Conservation (phyloP, 2,113 vertebrate genomes). For the Ctenomys sociabilis region DNA sequence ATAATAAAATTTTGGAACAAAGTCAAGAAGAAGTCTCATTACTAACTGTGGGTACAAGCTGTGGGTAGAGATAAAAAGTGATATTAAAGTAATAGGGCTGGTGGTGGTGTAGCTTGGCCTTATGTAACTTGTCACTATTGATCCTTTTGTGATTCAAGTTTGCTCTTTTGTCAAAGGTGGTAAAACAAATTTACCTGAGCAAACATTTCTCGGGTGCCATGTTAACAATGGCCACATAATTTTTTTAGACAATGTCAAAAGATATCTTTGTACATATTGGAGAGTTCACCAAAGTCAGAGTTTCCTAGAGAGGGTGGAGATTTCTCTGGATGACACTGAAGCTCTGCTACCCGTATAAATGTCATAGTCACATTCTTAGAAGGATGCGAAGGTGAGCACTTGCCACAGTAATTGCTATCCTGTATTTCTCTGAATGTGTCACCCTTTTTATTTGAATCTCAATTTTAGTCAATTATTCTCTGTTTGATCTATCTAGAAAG, state of each 20-base stretch:
- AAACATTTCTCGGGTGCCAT: not conserved
- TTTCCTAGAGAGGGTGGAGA: not conserved
- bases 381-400: not conserved
- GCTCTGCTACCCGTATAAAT: not conserved
- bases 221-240: not conserved
- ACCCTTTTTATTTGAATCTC: not conserved
- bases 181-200: not conserved
- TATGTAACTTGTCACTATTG: not conserved
- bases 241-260: not conserved
- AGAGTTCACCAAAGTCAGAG: not conserved
- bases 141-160: not conserved
- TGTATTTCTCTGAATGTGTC: not conserved
- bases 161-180: not conserved
- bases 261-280: not conserved
- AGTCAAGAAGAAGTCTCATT: not conserved
- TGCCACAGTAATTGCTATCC: not conserved
- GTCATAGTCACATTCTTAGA: not conserved
- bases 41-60: not conserved
- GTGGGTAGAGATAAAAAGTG: not conserved
- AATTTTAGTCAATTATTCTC: not conserved
- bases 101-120: not conserved
- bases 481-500: not conserved
- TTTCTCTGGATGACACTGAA: not conserved
- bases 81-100: not conserved
- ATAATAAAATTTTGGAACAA: not conserved